These are phyloP conservation scores for Neotoxoptera formosana DNA, from an alignment of 1,140 invertebrate genomes.

Conservation along the genomic window DNA sequence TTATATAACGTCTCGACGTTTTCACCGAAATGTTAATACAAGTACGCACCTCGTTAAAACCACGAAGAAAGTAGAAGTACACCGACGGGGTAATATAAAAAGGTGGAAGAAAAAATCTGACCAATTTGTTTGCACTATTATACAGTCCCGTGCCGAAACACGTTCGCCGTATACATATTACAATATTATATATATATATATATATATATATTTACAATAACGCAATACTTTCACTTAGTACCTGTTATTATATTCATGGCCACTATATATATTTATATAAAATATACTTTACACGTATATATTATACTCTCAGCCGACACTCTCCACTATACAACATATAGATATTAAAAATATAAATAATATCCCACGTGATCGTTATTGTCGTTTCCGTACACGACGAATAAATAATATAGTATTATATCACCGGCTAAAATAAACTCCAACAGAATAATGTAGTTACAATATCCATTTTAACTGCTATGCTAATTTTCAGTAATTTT, in stretches of 20 bases:
- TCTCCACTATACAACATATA: slow-evolving; percentile 15
- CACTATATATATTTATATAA: neutral
- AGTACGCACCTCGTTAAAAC: neutral
- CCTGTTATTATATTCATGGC: slow-evolving; percentile 39
- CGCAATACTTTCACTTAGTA: slow-evolving; percentile 48
- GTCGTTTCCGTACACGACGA: neutral
- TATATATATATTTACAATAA: neutral
- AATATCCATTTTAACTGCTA: neutral
- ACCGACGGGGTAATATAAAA: neutral
- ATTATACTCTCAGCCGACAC: neutral
- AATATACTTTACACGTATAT: neutral
- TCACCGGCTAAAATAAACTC: neutral
- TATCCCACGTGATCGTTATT: neutral
- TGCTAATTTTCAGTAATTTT: neutral
- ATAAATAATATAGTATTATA: neutral
- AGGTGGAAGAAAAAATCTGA: neutral
- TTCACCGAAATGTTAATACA: neutral
- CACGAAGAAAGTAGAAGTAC: slow-evolving; percentile 18
- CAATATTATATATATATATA: neutral
- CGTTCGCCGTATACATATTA: neutral
- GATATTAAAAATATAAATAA: neutral
- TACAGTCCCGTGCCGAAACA: neutral
- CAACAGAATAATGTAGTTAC: neutral
- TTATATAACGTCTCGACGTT: neutral
- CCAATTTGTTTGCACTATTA: slow-evolving; percentile 20